Evolutionary conservation across 2,797 vertebrate genomes (phyloP).

Genomic region (Syncerus caffer): DNA sequence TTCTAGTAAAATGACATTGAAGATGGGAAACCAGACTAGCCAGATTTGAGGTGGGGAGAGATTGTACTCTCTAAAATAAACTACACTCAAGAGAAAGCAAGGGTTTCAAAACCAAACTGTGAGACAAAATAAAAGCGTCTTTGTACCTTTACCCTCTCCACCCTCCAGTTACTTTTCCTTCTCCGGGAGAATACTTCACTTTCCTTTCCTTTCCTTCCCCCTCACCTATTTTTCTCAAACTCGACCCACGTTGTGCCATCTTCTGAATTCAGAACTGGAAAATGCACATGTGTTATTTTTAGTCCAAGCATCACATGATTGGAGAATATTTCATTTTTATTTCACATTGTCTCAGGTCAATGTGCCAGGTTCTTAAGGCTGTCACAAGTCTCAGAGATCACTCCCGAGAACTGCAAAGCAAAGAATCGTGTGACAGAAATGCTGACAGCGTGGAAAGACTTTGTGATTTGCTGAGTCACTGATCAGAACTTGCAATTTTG

Average conservation of each 20-base stretch:
- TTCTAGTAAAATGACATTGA: neutral
- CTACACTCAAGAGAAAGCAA: neutral
- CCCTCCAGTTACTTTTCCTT: neutral
- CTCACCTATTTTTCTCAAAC: slow-evolving; percentile 2
- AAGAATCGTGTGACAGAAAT: neutral
- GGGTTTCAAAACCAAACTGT: neutral
- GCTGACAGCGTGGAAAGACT: neutral
- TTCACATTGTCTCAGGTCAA: neutral
- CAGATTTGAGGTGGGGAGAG: neutral
- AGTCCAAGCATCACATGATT: slow-evolving; percentile 15
- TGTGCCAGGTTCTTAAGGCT: slow-evolving; percentile 33
- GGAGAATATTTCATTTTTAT: slow-evolving; percentile 15
- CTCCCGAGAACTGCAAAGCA: neutral
- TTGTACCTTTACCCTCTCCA: neutral
- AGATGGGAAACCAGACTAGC: neutral
- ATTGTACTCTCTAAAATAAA: neutral
- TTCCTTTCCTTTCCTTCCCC: neutral
- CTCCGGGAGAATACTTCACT: neutral
- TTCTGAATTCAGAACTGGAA: neutral
- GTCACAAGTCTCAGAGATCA: slow-evolving; percentile 29
- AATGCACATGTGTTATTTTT: neutral
- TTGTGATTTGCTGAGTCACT: neutral
- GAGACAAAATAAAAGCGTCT: neutral
- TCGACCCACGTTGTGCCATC: neutral
- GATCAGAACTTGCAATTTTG: neutral